These are phyloP conservation scores for Sylvilagus bachmani DNA, from an alignment of 2,113 vertebrate species.

Conservation along the genomic window DNA sequence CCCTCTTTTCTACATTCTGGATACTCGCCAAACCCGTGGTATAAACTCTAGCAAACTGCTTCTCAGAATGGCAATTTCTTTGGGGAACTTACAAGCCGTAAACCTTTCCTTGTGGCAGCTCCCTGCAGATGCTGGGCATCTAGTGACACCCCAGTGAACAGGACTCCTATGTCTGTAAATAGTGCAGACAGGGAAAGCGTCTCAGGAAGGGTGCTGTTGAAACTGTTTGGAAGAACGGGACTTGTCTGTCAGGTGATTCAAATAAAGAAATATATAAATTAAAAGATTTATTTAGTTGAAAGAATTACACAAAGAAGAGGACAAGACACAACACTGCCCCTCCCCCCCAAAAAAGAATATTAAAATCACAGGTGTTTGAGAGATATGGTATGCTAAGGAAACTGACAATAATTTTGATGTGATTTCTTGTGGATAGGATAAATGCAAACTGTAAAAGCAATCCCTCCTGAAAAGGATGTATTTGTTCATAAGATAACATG, in stretches of 20 bases:
- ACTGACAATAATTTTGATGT: constrained; percentile 33
- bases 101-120: no score
- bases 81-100: no score
- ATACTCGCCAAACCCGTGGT: no score
- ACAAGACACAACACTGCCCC: no score
- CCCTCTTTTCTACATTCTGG: no score
- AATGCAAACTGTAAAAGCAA: constrained; percentile 45
- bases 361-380: neutral
- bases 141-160: no score
- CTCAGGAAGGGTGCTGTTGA: neutral
- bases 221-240: neutral
- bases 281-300: no score
- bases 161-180: no score
- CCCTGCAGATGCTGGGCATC: no score
- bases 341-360: neutral
- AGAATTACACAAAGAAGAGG: no score
- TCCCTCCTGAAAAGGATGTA: neutral
- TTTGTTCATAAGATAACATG: constrained; percentile 3
- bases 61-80: no score
- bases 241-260: neutral
- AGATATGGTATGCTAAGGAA: neutral
- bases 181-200: neutral
- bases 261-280: neutral
- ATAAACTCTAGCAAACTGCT: no score
- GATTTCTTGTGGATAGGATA: constrained; percentile 10